Evolutionary conservation across 1,140 invertebrate genomes (phyloP), one percentile per base, ranked within the genome.

Genomic region (Drosophila murphyi): DNA sequence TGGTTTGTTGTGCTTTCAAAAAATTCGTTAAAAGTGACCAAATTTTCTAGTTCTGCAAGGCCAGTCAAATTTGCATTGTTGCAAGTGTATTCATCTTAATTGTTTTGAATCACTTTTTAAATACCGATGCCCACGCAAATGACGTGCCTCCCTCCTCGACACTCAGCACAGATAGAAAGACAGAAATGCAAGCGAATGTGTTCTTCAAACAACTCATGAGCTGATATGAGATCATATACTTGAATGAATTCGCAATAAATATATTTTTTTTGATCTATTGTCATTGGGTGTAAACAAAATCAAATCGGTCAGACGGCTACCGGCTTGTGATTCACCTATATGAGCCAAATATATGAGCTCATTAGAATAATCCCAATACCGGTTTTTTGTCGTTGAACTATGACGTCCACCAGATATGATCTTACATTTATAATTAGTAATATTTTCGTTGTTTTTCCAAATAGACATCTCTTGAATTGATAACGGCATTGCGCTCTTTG

Each of bases 101-200:
- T 78, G 67, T 60, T 72, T 76, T 82, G 80, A 82, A 82, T 82
- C 80, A 82, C 75, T 67, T 56, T 61, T 61, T n/a, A 67, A 48
- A 68, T 48, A 65, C 51, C 10, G 45, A 37, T 62, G 34, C 71
- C 72, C 64, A 71, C 62, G 45, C 75, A 41, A 62, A 43, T 39
- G 41, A 54, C 48, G 48, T 32, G 70, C 70, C 70, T 51, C 52
- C 54, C n/a, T 37, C 28, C 32, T 12, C 39, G 29, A 52, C 12
- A 37, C 8, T n/a, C 5, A 52, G 12, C n/a, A 31, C 8, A 48
- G 28, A 29, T 2, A 48, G 12, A 48, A 0, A 20, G 20, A 20
- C 20, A 20, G 20, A 35, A 29, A 54, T 77, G 76, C 77, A 70
- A 76, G 72, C 41, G 28, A 48, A 41, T 37, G 39, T n/a, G 31